phyloP scores from a whole-genome alignment of 2,113 vertebrate genomes.

The Euleptes europaea region DNA sequence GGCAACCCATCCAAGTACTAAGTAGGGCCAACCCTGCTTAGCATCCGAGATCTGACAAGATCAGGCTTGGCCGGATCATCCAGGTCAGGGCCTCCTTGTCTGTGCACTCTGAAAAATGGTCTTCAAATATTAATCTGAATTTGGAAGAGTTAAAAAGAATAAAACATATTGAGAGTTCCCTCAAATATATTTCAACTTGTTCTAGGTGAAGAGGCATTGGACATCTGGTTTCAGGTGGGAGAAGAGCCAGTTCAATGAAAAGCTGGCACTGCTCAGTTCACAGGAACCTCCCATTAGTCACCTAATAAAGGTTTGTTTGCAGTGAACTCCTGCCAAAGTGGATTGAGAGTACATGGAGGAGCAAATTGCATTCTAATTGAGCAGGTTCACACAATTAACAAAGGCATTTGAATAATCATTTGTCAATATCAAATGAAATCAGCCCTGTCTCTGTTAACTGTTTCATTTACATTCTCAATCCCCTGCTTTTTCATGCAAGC shows the following conservation, averaged over 20 bases:
- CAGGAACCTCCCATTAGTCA: conserved; percentile 20
- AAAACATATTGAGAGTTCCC: background rate
- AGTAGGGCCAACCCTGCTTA: no score
- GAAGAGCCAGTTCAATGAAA: conserved; percentile 20
- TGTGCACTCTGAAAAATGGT: no score
- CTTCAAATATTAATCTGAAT: no score
- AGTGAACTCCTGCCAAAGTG: background rate
- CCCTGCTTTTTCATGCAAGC: conserved; percentile 4
- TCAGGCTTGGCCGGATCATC: no score
- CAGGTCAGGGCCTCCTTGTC: no score
- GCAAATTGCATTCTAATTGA: conserved; percentile 12
- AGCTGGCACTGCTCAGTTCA: background rate
- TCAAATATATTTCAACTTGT: background rate
- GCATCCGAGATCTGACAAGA: no score
- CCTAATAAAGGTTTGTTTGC: conserved; percentile 28
- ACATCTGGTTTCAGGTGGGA: conserved; percentile 19
- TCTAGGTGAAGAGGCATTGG: background rate
- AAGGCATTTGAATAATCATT: conserved; percentile 14
- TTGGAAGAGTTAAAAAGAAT: background rate
- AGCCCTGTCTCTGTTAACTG: background rate
- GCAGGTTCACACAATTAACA: conserved; percentile 43
- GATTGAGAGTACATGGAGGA: background rate
- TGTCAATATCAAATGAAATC: conserved; percentile 22
- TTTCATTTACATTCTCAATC: background rate
- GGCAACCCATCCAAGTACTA: no score